These are phyloP conservation scores for Acrocyrtus sp. DNA, from an alignment of 2,888 invertebrate genomes.

Conservation along the genomic window DNA sequence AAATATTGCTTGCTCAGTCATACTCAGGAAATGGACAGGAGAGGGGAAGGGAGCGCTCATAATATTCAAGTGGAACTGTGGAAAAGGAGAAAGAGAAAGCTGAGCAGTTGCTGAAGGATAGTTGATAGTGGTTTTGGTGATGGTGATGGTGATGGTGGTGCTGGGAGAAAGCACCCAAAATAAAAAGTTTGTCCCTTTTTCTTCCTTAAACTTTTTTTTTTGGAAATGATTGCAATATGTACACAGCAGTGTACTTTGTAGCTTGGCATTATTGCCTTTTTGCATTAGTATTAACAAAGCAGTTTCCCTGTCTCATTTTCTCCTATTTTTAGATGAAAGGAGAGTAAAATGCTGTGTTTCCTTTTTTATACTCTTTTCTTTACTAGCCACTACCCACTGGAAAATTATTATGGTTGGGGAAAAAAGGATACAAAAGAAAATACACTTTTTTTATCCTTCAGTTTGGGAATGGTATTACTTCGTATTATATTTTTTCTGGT, in stretches of 20 bases:
- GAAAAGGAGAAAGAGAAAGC: too few species aligned
- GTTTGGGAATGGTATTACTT: too few species aligned
- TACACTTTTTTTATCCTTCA: conserved; percentile 23
- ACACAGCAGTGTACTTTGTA: too few species aligned
- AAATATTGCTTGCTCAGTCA: conserved; percentile 42
- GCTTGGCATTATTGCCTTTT: too few species aligned
- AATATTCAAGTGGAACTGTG: too few species aligned
- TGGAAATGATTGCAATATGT: conserved; percentile 18
- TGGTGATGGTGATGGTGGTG: background rate
- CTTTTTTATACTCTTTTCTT: too few species aligned
- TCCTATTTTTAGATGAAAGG: conserved; percentile 15
- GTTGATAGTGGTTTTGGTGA: background rate
- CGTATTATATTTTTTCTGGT: too few species aligned
- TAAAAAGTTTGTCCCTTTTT: conserved; percentile 39
- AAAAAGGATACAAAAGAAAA: conserved; percentile 26
- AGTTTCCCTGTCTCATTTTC: too few species aligned
- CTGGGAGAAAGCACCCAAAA: background rate
- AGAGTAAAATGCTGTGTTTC: too few species aligned
- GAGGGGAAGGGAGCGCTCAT: background rate
- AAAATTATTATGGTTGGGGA: too few species aligned
- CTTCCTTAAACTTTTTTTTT: conserved; percentile 19
- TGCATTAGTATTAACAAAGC: conserved; percentile 27
- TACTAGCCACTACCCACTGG: too few species aligned
- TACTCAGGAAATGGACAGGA: conserved; percentile 48
- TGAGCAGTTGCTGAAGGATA: too few species aligned